phyloP scores from a whole-genome alignment of 30 jellyfish, hydroid and myxozoan species.

The Aurelia coerulea region DNA sequence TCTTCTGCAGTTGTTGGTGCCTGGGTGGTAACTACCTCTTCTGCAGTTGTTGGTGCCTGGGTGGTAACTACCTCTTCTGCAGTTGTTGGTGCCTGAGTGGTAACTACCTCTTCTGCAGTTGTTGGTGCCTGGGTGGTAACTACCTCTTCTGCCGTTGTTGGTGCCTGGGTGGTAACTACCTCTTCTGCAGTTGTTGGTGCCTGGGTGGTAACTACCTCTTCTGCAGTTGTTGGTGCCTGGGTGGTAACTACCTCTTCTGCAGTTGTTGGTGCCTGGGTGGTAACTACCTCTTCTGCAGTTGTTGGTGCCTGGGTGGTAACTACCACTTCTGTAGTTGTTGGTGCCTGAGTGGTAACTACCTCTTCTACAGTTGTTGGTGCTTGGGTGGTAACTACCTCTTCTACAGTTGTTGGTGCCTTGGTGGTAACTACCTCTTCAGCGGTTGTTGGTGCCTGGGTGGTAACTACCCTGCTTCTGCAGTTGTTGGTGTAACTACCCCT shows the following conservation, averaged over 20 bases:
- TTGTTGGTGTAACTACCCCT: too few relatives aligned
- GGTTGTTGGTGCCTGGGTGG: slow-evolving; percentile 16
- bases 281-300: slow-evolving; percentile 16
- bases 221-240: slow-evolving; percentile 19
- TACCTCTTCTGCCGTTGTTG: slow-evolving; percentile 40
- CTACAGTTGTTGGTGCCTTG: neutral
- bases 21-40: slow-evolving; percentile 22
- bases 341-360: neutral
- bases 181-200: slow-evolving; percentile 4
- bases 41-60: slow-evolving; percentile 17
- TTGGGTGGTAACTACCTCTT: neutral
- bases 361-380: slow-evolving; percentile 24
- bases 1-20: slow-evolving; percentile 6
- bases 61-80: slow-evolving; percentile 2
- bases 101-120: neutral
- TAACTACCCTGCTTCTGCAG: neutral
- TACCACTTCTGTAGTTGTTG: slow-evolving; percentile 14
- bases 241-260: neutral
- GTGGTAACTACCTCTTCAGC: slow-evolving; percentile 36
- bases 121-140: slow-evolving; percentile 20
- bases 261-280: slow-evolving; percentile 17
- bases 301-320: neutral
- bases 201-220: slow-evolving; percentile 12
- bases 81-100: too few relatives aligned
- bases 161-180: neutral